Conservation (phyloP, 2,797 vertebrate genomes). For the Melopsittacus undulatus region DNA sequence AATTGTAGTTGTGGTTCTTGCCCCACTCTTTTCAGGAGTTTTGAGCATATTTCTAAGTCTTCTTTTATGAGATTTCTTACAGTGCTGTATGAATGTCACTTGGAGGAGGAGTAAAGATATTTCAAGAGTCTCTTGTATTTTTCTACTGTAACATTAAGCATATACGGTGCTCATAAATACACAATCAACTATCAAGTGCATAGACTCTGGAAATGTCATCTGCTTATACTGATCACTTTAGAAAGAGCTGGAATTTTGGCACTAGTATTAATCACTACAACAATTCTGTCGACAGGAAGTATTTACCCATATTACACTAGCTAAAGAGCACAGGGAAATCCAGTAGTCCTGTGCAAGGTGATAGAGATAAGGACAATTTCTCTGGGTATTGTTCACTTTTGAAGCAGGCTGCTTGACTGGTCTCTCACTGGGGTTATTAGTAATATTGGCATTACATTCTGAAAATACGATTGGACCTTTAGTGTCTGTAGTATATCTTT, state of each 20-base stretch:
- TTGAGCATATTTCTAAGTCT: neutral
- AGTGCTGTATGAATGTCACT: neutral
- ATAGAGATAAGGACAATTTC: neutral
- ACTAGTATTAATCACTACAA: slow-evolving; percentile 2
- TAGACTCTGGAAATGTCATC: slow-evolving; percentile 41
- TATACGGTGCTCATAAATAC: slow-evolving; percentile 35
- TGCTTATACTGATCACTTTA: neutral
- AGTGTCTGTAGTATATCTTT: neutral
- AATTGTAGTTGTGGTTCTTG: neutral
- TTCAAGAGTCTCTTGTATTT: slow-evolving; percentile 20
- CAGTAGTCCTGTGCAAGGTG: neutral
- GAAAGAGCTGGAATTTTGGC: slow-evolving; percentile 16
- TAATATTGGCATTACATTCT: neutral
- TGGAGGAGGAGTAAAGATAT: neutral
- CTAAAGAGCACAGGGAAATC: neutral
- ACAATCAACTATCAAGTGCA: slow-evolving; percentile 1
- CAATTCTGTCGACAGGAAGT: slow-evolving; percentile 7
- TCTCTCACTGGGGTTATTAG: neutral
- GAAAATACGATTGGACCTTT: neutral
- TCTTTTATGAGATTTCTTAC: slow-evolving; percentile 11
- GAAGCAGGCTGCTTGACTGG: neutral
- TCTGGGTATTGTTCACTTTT: neutral
- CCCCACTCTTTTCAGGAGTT: neutral
- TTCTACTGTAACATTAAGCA: slow-evolving; percentile 24
- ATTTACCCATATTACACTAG: neutral